Conservation (phyloP, 2,888 invertebrate species). For the Phyllotreta striolata region DNA sequence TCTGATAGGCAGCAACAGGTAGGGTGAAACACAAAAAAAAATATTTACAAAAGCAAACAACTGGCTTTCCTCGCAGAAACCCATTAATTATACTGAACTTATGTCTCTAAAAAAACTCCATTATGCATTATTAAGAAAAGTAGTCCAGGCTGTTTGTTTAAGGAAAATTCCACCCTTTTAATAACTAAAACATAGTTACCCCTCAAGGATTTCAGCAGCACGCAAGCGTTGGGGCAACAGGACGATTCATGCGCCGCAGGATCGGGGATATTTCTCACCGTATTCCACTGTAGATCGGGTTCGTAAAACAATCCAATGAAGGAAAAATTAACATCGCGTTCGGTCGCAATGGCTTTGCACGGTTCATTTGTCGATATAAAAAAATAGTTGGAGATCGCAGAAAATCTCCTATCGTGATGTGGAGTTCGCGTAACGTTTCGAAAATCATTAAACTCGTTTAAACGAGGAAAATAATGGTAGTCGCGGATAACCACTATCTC, state of each 20-base stretch:
- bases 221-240: conserved; percentile 46
- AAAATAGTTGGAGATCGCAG: conserved; percentile 5
- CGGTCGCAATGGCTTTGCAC: conserved; percentile 6
- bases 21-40: neutral
- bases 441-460: neutral
- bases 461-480: conserved; percentile 43
- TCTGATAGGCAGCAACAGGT: conserved; percentile 6
- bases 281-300: conserved; percentile 18
- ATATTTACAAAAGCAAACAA: neutral
- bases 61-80: neutral
- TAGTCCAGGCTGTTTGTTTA: neutral
- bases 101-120: neutral
- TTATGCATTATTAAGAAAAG: no score
- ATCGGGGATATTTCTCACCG: conserved; percentile 22
- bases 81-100: neutral
- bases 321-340: conserved; percentile 4
- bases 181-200: conserved; percentile 24
- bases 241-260: conserved; percentile 36
- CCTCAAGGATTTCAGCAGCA: conserved; percentile 43
- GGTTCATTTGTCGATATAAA: conserved; percentile 1
- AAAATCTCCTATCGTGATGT: conserved; percentile 14
- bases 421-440: conserved; percentile 10
- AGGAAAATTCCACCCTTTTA: neutral
- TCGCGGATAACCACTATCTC: conserved; percentile 46
- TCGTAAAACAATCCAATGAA: conserved; percentile 22